Base-by-base conservation (phyloP, 64 coral and sea anemone genomes). In the Actinia equina region DNA sequence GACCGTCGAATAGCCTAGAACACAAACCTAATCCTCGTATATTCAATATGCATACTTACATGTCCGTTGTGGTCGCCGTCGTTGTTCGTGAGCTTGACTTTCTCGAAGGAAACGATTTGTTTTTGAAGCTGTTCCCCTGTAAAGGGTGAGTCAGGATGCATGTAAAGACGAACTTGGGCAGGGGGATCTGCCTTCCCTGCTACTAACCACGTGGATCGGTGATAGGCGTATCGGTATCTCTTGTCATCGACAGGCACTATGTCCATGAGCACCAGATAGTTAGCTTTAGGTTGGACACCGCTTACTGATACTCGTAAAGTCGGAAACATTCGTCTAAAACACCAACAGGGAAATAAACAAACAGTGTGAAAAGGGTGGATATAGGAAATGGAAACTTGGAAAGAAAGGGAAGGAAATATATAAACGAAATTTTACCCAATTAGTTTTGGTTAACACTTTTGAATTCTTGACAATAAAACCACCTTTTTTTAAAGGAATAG, bases 21-120 rank as follows among this genome's bases (percentile, higher is more conserved):
- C 62, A 65, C 10, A 5, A 65, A 65, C 3, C 59, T 60, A 60
- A 4, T 0, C 2, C 55, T 57, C 11, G 2, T 16, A 12, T 57
- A 57, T 9, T 23, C 4, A 65, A 65, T 65, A 20, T 14, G n/a
- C 78, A 81, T 44, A 89, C 94, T 92, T 84, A 95, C 94, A 87
- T 95, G 94, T 5, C 94, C 94, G 67, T 88, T 88, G 64, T 95
- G 89, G 59, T 92, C 93, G 46, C 71, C 88, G 19, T 86, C 91
- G 37, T 98, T 98, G 43, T 98, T 98, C 0, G 96, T 98, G 12
- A 98, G 90, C 86, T 98, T 98, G 45, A 98, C 96, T 98, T 98
- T 98, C 55, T 98, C 96, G 71, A 98, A 98, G 17, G 96, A 98
- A 49, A 98, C 88, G 14, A 94, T 94, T 88, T 98, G 93, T 82